These are phyloP conservation scores for Chalcis sispes DNA, from an alignment of 2,888 invertebrate species.

Conservation along the genomic window DNA sequence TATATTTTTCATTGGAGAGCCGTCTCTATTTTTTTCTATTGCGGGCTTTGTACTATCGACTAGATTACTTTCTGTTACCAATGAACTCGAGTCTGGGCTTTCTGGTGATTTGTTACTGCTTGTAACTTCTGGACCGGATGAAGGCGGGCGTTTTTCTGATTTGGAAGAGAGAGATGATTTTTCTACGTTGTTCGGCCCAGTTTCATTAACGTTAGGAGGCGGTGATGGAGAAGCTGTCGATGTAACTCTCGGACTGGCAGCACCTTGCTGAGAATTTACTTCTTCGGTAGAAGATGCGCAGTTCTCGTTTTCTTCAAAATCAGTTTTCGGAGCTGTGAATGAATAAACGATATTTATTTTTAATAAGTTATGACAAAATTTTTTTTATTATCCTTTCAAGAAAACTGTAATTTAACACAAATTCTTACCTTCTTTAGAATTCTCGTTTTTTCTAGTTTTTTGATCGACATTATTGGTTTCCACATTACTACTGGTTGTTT, in stretches of 20 bases:
- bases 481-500: background rate
- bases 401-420: background rate
- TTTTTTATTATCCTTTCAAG: too few relatives aligned
- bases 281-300: slow-evolving; percentile 48
- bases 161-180: slow-evolving; percentile 19
- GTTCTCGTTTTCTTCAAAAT: slow-evolving; percentile 41
- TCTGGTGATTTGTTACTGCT: slow-evolving; percentile 66
- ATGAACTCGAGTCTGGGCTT: slow-evolving; percentile 70
- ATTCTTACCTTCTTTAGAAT: slow-evolving; percentile 43
- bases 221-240: slow-evolving; percentile 70
- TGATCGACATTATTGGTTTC: background rate
- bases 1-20: background rate
- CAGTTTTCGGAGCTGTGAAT: slow-evolving; percentile 8
- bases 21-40: slow-evolving; percentile 23
- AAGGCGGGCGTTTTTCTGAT: slow-evolving; percentile 30
- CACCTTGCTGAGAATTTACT: slow-evolving; percentile 58
- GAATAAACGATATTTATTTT: background rate
- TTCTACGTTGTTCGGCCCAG: slow-evolving; percentile 26
- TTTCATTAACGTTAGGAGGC: slow-evolving; percentile 61
- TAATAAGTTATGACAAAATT: background rate
- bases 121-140: slow-evolving; percentile 59
- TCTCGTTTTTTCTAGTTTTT: slow-evolving; percentile 29
- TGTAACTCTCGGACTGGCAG: slow-evolving; percentile 68
- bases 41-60: slow-evolving; percentile 51
- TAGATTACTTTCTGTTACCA: slow-evolving; percentile 61